Evolutionary conservation across 2,113 vertebrate species (phyloP).

Genomic region (Spheniscus mendiculus): DNA sequence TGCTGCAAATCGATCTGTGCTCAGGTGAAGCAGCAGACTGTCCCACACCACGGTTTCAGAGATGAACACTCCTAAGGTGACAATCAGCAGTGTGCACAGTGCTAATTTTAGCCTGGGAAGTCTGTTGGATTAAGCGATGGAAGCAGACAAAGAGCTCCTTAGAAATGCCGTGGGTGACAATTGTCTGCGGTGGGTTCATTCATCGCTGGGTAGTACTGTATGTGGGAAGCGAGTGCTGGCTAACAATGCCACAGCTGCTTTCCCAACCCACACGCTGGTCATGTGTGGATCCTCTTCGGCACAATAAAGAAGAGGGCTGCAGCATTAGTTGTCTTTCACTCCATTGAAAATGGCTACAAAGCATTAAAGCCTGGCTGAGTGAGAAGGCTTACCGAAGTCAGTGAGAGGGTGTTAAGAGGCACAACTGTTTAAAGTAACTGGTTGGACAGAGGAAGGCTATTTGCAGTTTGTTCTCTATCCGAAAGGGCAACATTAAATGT

Average conservation of each 20-base stretch:
- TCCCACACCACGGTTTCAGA: neutral
- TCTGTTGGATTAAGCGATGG: neutral
- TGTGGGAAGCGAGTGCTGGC: conserved; percentile 3
- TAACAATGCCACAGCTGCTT: conserved; percentile 61
- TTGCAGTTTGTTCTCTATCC: neutral
- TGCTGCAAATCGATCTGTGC: neutral
- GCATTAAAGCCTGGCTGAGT: neutral
- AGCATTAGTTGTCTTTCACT: conserved; percentile 2
- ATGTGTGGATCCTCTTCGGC: neutral
- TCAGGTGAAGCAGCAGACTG: neutral
- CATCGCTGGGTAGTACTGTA: neutral
- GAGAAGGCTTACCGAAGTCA: neutral
- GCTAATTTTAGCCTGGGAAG: neutral
- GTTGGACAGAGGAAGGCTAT: neutral
- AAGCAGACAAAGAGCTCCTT: conserved; percentile 23
- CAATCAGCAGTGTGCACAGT: neutral
- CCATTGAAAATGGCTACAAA: conserved; percentile 36
- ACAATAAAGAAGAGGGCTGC: conserved; percentile 8
- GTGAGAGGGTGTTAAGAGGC: neutral
- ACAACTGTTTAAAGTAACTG: neutral
- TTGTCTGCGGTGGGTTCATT: conserved; percentile 23
- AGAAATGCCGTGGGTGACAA: conserved; percentile 8
- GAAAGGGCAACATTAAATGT: neutral
- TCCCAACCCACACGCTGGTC: neutral
- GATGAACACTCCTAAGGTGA: neutral